Evolutionary conservation across 35 echinoderm and acorn worm genomes (phyloP).

Genomic region (Chiridota heheva): DNA sequence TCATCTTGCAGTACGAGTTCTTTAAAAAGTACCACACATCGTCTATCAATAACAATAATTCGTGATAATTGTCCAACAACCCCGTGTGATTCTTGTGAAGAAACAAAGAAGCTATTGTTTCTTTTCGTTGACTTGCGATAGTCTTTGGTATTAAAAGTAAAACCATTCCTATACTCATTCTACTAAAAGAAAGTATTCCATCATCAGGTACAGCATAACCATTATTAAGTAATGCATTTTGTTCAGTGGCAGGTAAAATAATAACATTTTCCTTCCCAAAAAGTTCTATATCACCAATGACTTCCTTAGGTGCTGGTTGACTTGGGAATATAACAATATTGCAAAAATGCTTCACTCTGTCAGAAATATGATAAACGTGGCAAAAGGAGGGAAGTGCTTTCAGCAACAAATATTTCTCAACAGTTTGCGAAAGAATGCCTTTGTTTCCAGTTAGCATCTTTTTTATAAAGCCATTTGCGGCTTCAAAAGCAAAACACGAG

Average conservation of each 20-base stretch:
- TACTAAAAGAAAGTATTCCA: not conserved
- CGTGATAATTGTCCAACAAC: no score
- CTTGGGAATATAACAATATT: not conserved
- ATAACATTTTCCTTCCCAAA: not conserved
- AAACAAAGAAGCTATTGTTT: not conserved
- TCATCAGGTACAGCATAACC: slow-evolving; percentile 3
- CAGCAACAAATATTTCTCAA: not conserved
- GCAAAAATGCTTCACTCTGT: not conserved
- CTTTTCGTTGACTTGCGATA: not conserved
- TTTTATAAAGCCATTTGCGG: slow-evolving; percentile 28
- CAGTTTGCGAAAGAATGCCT: slow-evolving; percentile 32
- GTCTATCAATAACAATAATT: no score
- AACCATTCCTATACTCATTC: not conserved
- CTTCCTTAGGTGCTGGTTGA: not conserved
- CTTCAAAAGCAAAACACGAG: slow-evolving; percentile 57
- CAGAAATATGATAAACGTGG: not conserved
- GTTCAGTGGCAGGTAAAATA: not conserved
- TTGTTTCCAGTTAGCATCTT: slow-evolving; percentile 17
- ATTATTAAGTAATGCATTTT: not conserved
- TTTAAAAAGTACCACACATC: no score
- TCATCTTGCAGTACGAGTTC: no score
- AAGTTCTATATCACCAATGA: not conserved
- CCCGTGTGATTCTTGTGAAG: no score
- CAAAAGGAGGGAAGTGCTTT: slow-evolving; percentile 1
- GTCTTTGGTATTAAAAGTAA: not conserved